Conservation (phyloP, 2,888 invertebrate genomes). For the Caenorhabditis imperialis region DNA sequence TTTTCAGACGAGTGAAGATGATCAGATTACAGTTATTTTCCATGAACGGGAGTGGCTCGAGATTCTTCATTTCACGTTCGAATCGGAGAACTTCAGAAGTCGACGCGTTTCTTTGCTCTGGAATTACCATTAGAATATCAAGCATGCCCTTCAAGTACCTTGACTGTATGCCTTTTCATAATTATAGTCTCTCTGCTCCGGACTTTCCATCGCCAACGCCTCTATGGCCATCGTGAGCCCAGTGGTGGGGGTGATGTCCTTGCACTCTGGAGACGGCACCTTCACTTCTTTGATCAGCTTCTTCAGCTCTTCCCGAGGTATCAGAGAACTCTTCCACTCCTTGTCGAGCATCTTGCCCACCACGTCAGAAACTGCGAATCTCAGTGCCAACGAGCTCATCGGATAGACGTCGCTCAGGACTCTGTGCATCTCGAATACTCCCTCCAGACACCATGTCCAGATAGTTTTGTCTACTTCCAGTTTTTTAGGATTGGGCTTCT, state of each 20-base stretch:
- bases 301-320: slow-evolving; percentile 14
- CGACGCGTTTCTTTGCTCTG: slow-evolving; percentile 8
- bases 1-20: slow-evolving; percentile 29
- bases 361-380: slow-evolving; percentile 38
- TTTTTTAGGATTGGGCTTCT: slow-evolving; percentile 32
- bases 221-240: slow-evolving; percentile 48
- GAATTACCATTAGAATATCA: background rate
- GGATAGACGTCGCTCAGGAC: slow-evolving; percentile 96
- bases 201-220: slow-evolving; percentile 27
- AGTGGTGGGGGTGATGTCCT: slow-evolving; percentile 14
- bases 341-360: slow-evolving; percentile 37
- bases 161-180: slow-evolving; percentile 14
- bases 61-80: slow-evolving; percentile 1
- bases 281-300: slow-evolving; percentile 7
- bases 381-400: slow-evolving; percentile 4
- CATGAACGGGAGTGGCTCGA: background rate
- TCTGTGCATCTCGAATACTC: slow-evolving; percentile 94
- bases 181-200: slow-evolving; percentile 24
- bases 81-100: slow-evolving; percentile 28
- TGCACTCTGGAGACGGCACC: background rate
- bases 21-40: slow-evolving; percentile 40
- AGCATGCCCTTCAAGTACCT: slow-evolving; percentile 1
- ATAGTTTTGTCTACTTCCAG: slow-evolving; percentile 85
- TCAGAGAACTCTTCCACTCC: slow-evolving; percentile 20
- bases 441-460: slow-evolving; percentile 96